These are phyloP conservation scores for Beris morrisii DNA, from an alignment of 2,888 invertebrate species.

Conservation along the genomic window DNA sequence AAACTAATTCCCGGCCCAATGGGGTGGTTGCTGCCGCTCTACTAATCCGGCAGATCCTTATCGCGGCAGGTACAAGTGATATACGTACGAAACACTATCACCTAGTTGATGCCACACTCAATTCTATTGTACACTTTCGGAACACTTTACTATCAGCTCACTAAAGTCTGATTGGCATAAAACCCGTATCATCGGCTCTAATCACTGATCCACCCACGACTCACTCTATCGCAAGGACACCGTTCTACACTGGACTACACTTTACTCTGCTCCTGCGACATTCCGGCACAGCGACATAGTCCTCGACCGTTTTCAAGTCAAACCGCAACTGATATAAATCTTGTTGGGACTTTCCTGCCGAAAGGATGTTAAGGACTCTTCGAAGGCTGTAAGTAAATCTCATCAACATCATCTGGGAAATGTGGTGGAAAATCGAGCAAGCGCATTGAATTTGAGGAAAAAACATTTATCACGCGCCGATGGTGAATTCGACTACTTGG, in stretches of 20 bases:
- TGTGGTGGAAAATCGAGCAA: constrained; percentile 10
- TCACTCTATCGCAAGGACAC: not conserved
- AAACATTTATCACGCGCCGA: not conserved
- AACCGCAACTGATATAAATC: constrained; percentile 40
- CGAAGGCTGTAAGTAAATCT: constrained; percentile 20
- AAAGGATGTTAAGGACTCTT: constrained; percentile 32
- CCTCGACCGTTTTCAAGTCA: constrained; percentile 31
- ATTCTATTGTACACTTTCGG: constrained; percentile 6
- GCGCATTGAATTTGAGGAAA: constrained; percentile 4
- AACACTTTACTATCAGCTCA: constrained; percentile 3
- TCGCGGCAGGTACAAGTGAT: constrained; percentile 28
- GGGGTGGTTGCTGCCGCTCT: not conserved
- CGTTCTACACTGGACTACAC: constrained; percentile 2
- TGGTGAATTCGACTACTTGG: constrained; percentile 13
- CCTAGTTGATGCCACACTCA: constrained; percentile 3
- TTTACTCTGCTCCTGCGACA: constrained; percentile 14
- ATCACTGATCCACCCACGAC: constrained; percentile 20
- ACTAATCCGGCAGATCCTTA: constrained; percentile 34
- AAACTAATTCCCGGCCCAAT: not conserved
- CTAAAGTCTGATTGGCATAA: constrained; percentile 6
- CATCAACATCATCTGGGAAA: constrained; percentile 13
- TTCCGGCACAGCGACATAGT: constrained; percentile 13
- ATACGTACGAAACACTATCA: constrained; percentile 11
- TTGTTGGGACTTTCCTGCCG: constrained; percentile 14
- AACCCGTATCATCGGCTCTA: constrained; percentile 14